Percentiles rank a stretch among this genome's conserved stretches.
phyloP scores from a whole-genome alignment of 2,888 invertebrate genomes.

The Lasius fuliginosus region DNA sequence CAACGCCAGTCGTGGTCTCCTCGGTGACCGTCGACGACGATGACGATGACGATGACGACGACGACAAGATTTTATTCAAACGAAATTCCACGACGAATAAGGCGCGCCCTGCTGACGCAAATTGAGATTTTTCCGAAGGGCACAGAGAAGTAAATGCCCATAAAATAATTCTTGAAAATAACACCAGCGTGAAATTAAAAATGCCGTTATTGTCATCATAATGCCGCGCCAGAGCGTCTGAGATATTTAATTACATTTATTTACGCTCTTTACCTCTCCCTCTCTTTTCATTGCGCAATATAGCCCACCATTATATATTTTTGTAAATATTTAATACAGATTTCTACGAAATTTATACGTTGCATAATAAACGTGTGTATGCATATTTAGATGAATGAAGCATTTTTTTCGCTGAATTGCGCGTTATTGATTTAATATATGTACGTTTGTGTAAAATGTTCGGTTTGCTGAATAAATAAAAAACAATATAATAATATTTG shows the following conservation, averaged over 20 bases:
- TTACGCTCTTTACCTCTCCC: slow-evolving; percentile 11
- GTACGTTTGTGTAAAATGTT: slow-evolving; percentile 24
- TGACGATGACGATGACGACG: background rate
- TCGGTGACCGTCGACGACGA: slow-evolving; percentile 1
- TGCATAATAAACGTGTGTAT: slow-evolving; percentile 14
- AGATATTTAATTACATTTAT: slow-evolving; percentile 37
- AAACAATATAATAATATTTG: slow-evolving; percentile 16
- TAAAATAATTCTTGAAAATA: slow-evolving; percentile 47
- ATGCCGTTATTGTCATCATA: slow-evolving; percentile 24
- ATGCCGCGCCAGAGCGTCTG: background rate
- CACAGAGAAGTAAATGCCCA: background rate
- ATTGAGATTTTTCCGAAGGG: slow-evolving; percentile 15
- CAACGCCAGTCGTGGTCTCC: background rate
- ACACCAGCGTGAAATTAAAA: slow-evolving; percentile 24
- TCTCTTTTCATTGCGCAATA: background rate
- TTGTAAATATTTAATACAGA: slow-evolving; percentile 34
- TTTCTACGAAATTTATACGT: slow-evolving; percentile 40
- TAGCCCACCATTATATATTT: background rate
- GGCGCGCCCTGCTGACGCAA: slow-evolving; percentile 1
- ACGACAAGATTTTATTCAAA: slow-evolving; percentile 6
- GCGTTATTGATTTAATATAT: slow-evolving; percentile 42
- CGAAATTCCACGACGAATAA: slow-evolving; percentile 25
- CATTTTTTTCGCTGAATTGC: background rate
- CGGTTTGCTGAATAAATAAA: slow-evolving; percentile 1
- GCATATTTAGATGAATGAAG: background rate